Base-by-base conservation (phyloP, 1,140 invertebrate species). In the Phortica variegata region DNA sequence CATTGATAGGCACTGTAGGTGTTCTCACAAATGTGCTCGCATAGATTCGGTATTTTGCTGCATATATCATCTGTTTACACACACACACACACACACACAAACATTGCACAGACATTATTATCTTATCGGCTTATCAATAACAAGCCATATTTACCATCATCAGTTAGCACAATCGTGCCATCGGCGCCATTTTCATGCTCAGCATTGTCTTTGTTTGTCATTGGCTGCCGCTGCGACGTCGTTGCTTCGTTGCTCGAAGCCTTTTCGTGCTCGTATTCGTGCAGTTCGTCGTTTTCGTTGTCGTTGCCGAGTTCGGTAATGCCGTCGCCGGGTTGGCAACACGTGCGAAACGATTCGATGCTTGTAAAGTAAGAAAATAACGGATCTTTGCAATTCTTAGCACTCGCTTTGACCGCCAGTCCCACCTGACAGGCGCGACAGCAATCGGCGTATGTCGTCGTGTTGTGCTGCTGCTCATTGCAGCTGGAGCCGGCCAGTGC, bases 21-120 rank as follows among this genome's bases (percentile, higher is more conserved):
- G 10, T 85, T 81, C 10, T 86, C 77, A 51, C 87, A 89, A 52
- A 84, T 81, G 39, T 89, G 86, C 0, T 83, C 82, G 56, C 87
- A 89, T 2, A 88, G 73, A 54, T 86, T 80, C 2, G 81, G 47
- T 13, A 71, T 82, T 42, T 84, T 73, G n/a, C 82, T 75, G 55
- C 87, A 89, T 32, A 88, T 77, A 56, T 85, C 82, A 55, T 83
- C 81, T 52, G 78, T 15, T 6, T 26, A 26, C 23, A 26, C 10
- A 26, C 23, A 26, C 23, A 56, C n/a, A n/a, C n/a, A n/a, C n/a
- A n/a, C n/a, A n/a, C n/a, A n/a, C n/a, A 26, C 65, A 56, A 37
- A 52, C 47, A 55, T 65, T n/a, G n/a, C n/a, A n/a, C n/a, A n/a
- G n/a, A n/a, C n/a, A n/a, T n/a, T n/a, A n/a, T n/a, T n/a, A n/a